These are phyloP conservation scores for Pachypsylla venusta DNA, from an alignment of 1,140 invertebrate genomes.

Conservation along the genomic window DNA sequence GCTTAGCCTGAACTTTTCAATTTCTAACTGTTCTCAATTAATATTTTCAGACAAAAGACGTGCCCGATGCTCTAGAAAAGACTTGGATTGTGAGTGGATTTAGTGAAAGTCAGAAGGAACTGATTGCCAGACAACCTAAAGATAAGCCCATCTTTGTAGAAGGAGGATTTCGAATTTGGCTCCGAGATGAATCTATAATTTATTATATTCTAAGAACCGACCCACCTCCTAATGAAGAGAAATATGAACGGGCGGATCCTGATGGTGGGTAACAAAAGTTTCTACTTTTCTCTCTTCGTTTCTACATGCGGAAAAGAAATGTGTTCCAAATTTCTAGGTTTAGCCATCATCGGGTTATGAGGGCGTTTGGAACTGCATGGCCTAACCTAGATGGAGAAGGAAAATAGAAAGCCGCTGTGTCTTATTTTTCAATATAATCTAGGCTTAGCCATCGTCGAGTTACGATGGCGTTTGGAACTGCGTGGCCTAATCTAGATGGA, in stretches of 20 bases:
- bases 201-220: slow-evolving; percentile 76
- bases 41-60: slow-evolving; percentile 40
- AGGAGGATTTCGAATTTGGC: slow-evolving; percentile 70
- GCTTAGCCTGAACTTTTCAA: too few relatives aligned
- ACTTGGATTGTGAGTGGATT: slow-evolving; percentile 91
- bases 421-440: too few relatives aligned
- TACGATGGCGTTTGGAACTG: too few relatives aligned
- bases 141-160: slow-evolving; percentile 67
- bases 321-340: too few relatives aligned
- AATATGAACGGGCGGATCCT: slow-evolving; percentile 32
- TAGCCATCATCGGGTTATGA: too few relatives aligned
- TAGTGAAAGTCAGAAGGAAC: slow-evolving; percentile 53
- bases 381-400: too few relatives aligned
- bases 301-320: too few relatives aligned
- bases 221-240: slow-evolving; percentile 31
- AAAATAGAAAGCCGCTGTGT: too few relatives aligned
- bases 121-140: slow-evolving; percentile 53
- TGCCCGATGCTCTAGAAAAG: slow-evolving; percentile 64
- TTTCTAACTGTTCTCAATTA: background rate
- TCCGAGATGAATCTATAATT: slow-evolving; percentile 52
- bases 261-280: slow-evolving; percentile 62
- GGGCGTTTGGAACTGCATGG: too few relatives aligned
- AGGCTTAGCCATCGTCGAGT: too few relatives aligned
- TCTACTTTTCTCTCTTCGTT: too few relatives aligned
- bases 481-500: too few relatives aligned